These are phyloP conservation scores for Parnassius glacialis DNA, from an alignment of 2,888 invertebrate species.

Conservation along the genomic window DNA sequence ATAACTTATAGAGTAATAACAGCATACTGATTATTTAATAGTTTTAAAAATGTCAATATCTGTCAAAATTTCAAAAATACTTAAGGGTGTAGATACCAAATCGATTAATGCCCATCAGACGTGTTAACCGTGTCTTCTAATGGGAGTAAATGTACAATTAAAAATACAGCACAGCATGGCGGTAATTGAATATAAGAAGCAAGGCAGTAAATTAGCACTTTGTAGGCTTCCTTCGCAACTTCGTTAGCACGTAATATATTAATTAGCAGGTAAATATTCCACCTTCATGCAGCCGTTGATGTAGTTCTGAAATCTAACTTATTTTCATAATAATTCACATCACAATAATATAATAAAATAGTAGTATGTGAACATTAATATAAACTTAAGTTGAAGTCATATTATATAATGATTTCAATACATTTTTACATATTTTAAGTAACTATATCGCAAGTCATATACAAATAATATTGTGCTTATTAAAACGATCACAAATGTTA, in stretches of 20 bases:
- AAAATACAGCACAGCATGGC: conserved; percentile 8
- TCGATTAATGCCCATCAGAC: conserved; percentile 7
- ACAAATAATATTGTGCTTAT: too few relatives aligned
- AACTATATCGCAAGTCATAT: too few relatives aligned
- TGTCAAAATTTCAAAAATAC: not conserved
- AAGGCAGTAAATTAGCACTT: conserved; percentile 18
- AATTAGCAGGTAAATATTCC: conserved; percentile 15
- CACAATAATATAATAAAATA: too few relatives aligned
- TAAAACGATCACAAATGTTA: too few relatives aligned
- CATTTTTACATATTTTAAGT: too few relatives aligned
- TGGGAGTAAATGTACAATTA: conserved; percentile 17
- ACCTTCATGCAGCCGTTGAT: conserved; percentile 4
- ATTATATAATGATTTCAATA: too few relatives aligned
- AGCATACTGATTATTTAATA: not conserved
- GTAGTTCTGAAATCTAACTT: not conserved
- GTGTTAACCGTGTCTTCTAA: conserved; percentile 8
- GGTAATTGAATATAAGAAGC: conserved; percentile 16
- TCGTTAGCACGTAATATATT: conserved; percentile 22
- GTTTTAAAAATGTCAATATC: too few relatives aligned
- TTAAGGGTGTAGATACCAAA: not conserved
- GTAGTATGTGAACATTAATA: too few relatives aligned
- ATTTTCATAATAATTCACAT: too few relatives aligned
- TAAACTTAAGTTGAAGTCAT: too few relatives aligned
- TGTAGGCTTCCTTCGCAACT: conserved; percentile 21
- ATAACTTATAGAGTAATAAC: too few relatives aligned